Conservation (phyloP, 1,140 invertebrate species). For the Rhyzopertha dominica region DNA sequence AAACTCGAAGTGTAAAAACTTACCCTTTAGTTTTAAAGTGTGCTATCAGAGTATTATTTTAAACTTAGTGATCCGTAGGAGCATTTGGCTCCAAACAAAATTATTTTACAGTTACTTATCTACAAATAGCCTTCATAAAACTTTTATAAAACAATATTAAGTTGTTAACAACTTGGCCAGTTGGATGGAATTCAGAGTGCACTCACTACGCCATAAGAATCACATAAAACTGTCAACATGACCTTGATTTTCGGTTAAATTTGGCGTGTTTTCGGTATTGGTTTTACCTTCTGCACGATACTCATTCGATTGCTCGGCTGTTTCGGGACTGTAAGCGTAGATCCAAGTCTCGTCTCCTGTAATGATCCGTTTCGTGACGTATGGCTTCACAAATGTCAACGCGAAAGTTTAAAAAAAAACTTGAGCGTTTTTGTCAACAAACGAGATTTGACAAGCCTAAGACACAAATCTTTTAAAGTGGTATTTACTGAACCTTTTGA, state of each 20-base stretch:
- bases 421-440: constrained; percentile 1
- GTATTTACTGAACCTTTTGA: not conserved
- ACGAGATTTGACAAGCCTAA: not conserved
- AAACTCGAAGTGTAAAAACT: too few species aligned
- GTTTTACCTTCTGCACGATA: constrained; percentile 21
- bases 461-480: not conserved
- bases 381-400: too few species aligned
- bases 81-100: too few species aligned
- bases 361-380: constrained; percentile 18
- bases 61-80: too few species aligned
- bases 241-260: constrained; percentile 20
- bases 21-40: too few species aligned
- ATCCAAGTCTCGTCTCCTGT: constrained; percentile 33
- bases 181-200: constrained; percentile 35
- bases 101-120: too few species aligned
- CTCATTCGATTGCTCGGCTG: constrained; percentile 28
- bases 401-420: too few species aligned
- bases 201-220: constrained; percentile 28
- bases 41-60: too few species aligned
- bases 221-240: constrained; percentile 29
- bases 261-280: constrained; percentile 12
- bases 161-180: constrained; percentile 36
- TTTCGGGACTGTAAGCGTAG: constrained; percentile 31
- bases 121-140: too few species aligned
- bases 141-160: constrained; percentile 28